Conservation (phyloP, 1,140 invertebrate genomes). For the Drosophila repletoides region DNA sequence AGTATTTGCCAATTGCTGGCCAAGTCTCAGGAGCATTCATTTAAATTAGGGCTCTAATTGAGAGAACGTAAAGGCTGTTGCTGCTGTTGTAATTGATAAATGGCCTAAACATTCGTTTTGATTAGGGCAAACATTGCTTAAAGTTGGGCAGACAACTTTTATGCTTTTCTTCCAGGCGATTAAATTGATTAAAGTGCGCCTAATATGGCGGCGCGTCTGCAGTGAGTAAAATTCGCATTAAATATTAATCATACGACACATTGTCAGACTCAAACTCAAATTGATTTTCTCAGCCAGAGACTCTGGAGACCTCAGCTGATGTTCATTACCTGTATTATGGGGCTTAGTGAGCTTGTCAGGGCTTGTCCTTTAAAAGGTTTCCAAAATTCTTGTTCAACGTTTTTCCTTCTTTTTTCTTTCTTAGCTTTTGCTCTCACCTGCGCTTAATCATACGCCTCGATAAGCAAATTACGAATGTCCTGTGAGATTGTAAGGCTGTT, state of each 20-base stretch:
- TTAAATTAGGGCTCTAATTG: conserved; percentile 54
- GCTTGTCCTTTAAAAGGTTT: conserved; percentile 14
- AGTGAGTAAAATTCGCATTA: background rate
- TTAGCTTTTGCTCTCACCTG: conserved; percentile 29
- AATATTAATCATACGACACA: conserved; percentile 22
- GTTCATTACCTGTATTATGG: too few species aligned
- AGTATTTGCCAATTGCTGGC: conserved; percentile 31
- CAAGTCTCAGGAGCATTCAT: conserved; percentile 22
- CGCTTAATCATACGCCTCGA: conserved; percentile 50
- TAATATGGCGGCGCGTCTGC: conserved; percentile 1
- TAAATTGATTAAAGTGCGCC: background rate
- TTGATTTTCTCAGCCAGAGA: too few species aligned
- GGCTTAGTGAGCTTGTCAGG: background rate
- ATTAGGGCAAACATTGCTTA: conserved; percentile 34
- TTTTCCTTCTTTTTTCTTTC: too few species aligned
- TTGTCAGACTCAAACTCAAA: background rate
- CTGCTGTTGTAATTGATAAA: conserved; percentile 62
- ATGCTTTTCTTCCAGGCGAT: background rate
- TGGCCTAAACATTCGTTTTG: conserved; percentile 51
- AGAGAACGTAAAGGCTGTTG: conserved; percentile 49
- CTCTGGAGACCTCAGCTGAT: background rate
- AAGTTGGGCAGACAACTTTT: background rate
- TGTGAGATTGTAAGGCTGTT: background rate
- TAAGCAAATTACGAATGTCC: conserved; percentile 50
- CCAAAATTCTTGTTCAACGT: conserved; percentile 19